Conservation (phyloP, 2,113 vertebrate species). For the Rattus norvegicus region GRCr8 NC_086034.1:17235001-17235500, state of each 20-base stretch:
- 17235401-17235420: slow-evolving; percentile 87
- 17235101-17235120: background rate
- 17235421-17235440: slow-evolving; percentile 82
- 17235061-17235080: background rate
- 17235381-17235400: slow-evolving; percentile 88
- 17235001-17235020: too few species aligned
- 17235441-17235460: slow-evolving; percentile 87
- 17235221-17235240: background rate
- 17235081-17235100: background rate
- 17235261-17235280: background rate
- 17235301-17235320: background rate
- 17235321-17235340: too few species aligned
- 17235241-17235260: background rate
- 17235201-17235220: background rate
- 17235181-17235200: background rate
- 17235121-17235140: background rate
- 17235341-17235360: slow-evolving; percentile 86
- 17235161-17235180: background rate
- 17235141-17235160: background rate
- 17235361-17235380: slow-evolving; percentile 80
- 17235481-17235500: slow-evolving; percentile 70
- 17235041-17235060: background rate
- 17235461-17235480: slow-evolving; percentile 87
- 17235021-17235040: background rate
- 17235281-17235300: fast-evolving